phyloP scores from a whole-genome alignment of 2,113 vertebrate genomes.

The Patagioenas fasciata region DNA sequence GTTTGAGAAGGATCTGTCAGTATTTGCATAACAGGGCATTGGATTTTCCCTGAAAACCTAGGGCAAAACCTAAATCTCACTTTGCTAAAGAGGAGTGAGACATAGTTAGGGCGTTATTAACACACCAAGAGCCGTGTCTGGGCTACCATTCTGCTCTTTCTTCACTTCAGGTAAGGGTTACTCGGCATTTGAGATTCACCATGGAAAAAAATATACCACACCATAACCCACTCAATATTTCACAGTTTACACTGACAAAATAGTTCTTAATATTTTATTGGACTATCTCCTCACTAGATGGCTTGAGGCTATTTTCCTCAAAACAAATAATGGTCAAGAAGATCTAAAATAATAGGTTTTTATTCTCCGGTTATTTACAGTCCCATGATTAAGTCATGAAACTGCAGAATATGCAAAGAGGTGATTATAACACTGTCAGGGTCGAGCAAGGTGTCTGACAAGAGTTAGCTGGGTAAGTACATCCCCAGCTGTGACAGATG shows the following conservation, averaged over 20 bases:
- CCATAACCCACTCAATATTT: conserved; percentile 46
- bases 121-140: background rate
- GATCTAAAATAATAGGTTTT: conserved; percentile 40
- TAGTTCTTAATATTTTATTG: conserved; percentile 59
- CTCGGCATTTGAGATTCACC: conserved; percentile 1
- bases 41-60: background rate
- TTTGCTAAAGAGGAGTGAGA: background rate
- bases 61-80: background rate
- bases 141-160: background rate
- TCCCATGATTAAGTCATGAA: conserved; percentile 38
- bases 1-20: background rate
- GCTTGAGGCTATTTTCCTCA: conserved; percentile 28
- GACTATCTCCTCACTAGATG: background rate
- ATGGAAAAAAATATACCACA: background rate
- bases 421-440: background rate
- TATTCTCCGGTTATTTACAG: background rate
- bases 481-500: conserved; percentile 29
- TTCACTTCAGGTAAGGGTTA: background rate
- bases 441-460: background rate
- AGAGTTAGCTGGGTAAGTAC: background rate
- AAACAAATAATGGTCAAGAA: conserved; percentile 50
- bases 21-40: background rate
- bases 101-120: background rate
- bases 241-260: conserved; percentile 58
- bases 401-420: background rate